phyloP scores from a whole-genome alignment of 2,113 vertebrate genomes.

The Saccopteryx leptura region DNA sequence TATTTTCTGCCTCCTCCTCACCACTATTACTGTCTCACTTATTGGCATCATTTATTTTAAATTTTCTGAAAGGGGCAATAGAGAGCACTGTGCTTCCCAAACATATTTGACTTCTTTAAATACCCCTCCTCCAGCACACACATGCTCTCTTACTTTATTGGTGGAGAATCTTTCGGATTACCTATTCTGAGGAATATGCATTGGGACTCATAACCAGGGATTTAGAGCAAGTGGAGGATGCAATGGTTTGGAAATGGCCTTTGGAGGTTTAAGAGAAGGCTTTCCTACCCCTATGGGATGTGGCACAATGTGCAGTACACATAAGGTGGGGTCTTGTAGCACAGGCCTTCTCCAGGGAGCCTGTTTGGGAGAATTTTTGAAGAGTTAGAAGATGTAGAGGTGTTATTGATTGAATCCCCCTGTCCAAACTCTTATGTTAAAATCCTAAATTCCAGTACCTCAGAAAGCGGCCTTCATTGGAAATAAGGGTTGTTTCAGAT shows the following conservation, averaged over 20 bases:
- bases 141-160: neutral
- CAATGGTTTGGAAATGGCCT: neutral
- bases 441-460: neutral
- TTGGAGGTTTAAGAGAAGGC: neutral
- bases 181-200: neutral
- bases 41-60: neutral
- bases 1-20: neutral
- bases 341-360: neutral
- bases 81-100: neutral
- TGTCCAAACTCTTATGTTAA: neutral
- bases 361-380: neutral
- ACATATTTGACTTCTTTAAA: neutral
- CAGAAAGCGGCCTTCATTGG: neutral
- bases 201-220: neutral
- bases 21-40: neutral
- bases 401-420: neutral
- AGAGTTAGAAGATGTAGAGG: neutral
- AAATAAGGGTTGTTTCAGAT: neutral
- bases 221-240: neutral
- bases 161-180: neutral
- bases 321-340: accelerated
- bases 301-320: accelerated
- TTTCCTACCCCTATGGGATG: neutral
- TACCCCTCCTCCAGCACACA: too few relatives aligned
- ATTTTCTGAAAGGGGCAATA: neutral